Evolutionary conservation across 2,888 invertebrate species (phyloP).

Genomic region (Hofmannophila pseudospretella): DNA sequence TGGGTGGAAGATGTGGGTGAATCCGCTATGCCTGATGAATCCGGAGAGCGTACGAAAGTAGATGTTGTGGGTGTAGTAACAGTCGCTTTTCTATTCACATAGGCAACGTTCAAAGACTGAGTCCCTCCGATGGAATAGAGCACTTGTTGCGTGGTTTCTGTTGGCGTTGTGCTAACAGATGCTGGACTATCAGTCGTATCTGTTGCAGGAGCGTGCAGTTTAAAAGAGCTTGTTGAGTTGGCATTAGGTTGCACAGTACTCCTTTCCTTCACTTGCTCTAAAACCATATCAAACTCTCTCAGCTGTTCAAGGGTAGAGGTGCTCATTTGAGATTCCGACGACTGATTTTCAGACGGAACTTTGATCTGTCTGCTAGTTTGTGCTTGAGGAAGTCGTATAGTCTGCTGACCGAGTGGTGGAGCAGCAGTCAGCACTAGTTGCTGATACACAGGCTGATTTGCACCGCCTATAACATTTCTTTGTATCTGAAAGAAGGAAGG

Average conservation of each 20-base stretch:
- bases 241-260: constrained; percentile 79
- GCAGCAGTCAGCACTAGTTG: constrained; percentile 70
- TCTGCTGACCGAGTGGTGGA: constrained; percentile 62
- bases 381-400: constrained; percentile 57
- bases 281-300: constrained; percentile 87
- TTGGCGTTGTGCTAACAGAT: constrained; percentile 33
- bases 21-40: constrained; percentile 55
- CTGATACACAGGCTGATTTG: constrained; percentile 73
- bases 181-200: constrained; percentile 46
- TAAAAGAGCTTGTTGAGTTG: constrained; percentile 34
- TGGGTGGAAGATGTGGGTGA: constrained; percentile 56
- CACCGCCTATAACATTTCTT: constrained; percentile 77
- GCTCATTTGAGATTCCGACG: constrained; percentile 81
- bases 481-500: constrained; percentile 79
- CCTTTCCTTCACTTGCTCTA: constrained; percentile 88
- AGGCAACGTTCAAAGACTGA: constrained; percentile 58
- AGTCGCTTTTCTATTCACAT: constrained; percentile 61
- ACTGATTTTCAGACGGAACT: constrained; percentile 46
- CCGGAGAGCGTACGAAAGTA: constrained; percentile 57
- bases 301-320: constrained; percentile 87
- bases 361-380: constrained; percentile 44
- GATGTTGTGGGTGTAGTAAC: constrained; percentile 49
- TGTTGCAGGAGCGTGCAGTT: constrained; percentile 37
- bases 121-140: constrained; percentile 59
- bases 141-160: constrained; percentile 52